Conservation (phyloP, 2,888 invertebrate genomes). For the Sesia apiformis region DNA sequence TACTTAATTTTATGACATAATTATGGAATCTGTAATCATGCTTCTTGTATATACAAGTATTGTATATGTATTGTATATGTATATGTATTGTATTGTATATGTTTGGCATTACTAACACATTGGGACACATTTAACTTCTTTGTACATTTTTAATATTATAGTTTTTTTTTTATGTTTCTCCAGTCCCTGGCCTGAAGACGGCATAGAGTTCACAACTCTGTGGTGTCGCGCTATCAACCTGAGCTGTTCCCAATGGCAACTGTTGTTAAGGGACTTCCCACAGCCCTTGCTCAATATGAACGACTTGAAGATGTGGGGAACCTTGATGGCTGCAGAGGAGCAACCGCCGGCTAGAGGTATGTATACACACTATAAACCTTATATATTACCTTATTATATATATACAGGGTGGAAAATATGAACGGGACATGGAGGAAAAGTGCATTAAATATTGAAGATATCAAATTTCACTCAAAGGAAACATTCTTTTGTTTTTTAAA, state of each 20-base stretch:
- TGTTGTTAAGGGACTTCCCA: slow-evolving; percentile 94
- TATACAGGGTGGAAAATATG: no score
- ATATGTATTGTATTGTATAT: no score
- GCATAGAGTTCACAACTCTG: slow-evolving; percentile 89
- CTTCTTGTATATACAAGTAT: no score
- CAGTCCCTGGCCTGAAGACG: slow-evolving; percentile 94
- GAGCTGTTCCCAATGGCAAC: slow-evolving; percentile 88
- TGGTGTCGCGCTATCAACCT: slow-evolving; percentile 94
- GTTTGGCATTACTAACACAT: no score
- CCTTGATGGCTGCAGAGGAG: slow-evolving; percentile 92
- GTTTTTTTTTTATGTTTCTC: not conserved
- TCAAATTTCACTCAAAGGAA: no score
- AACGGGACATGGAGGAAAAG: no score
- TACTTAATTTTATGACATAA: no score
- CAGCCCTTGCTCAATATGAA: slow-evolving; percentile 91
- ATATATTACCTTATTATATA: not conserved
- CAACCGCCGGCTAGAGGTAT: slow-evolving; percentile 79
- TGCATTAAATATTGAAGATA: no score
- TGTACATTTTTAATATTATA: no score
- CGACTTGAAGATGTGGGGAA: slow-evolving; percentile 91
- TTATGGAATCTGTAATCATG: no score
- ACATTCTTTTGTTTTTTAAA: no score
- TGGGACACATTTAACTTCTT: not conserved
- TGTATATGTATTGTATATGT: no score
- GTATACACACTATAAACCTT: not conserved